Base-by-base conservation (phyloP, 2,113 vertebrate species). In the Elgaria multicarinata region DNA sequence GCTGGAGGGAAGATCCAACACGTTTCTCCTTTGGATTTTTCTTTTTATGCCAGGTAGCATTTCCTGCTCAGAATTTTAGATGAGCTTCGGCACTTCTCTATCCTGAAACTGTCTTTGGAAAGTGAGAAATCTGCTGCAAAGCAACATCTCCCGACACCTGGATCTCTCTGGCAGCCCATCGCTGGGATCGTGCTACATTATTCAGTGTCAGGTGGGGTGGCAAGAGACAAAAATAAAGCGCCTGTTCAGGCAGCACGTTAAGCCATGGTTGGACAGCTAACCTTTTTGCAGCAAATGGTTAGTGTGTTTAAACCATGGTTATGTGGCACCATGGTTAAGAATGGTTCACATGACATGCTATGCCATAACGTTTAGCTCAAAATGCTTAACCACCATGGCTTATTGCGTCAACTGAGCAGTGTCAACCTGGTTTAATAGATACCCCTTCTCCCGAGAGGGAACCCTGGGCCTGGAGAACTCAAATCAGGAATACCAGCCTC, bases 71-170 rank as follows among this genome's bases (percentile, higher is more conserved):
- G 8, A 12, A 6, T 89, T 78, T 83, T 69, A 22, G 83, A 87
- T 36, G 64, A 93, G 76, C 36, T 76, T 77, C 67, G 13, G 24
- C 81, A 36, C 77, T 76, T 14, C 91, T 9, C 90, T 82, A 31
- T n/a, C 71, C 66, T 26, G 42, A 91, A 90, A 69, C 26, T 72
- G 64, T 66, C 69, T 71, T 91, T 74, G 79, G 81, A 14, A 10
- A 86, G 42, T n/a, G 42, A 78, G 22, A 39, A 69, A 87, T 28
- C 8, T 31, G 20, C n/a, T n/a, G n/a, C n/a, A n/a, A n/a, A n/a
- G n/a, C n/a, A n/a, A n/a, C n/a, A n/a, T n/a, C n/a, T n/a, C n/a
- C n/a, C 66, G n/a, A 50, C 31, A 71, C 31, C 26, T 50, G 44
- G 55, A 64, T 76, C 36, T 77, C 36, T 76, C 9, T 86, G 36